These are phyloP conservation scores for Harpalus rufipes DNA, from an alignment of 2,888 invertebrate genomes.

Conservation along the genomic window DNA sequence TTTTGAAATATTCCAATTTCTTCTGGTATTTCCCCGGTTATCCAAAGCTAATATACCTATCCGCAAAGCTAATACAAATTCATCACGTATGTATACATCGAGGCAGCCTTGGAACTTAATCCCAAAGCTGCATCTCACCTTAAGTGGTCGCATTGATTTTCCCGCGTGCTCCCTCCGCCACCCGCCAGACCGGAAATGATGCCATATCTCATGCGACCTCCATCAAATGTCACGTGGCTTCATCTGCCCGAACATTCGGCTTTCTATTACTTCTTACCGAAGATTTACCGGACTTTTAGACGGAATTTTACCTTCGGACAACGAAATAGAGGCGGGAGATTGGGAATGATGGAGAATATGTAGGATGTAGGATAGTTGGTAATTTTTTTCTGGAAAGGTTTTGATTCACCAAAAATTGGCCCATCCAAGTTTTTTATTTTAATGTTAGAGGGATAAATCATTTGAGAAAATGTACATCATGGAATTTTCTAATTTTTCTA, in stretches of 20 bases:
- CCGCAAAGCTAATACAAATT: conserved; percentile 15
- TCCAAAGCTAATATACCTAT: too few relatives aligned
- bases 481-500: too few relatives aligned
- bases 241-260: not conserved
- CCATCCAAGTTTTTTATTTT: too few relatives aligned
- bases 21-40: too few relatives aligned
- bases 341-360: too few relatives aligned
- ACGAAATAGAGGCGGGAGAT: too few relatives aligned
- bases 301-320: conserved; percentile 1
- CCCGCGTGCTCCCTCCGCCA: not conserved
- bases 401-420: too few relatives aligned
- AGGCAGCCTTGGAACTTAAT: conserved; percentile 21
- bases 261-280: conserved; percentile 19
- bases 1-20: too few relatives aligned
- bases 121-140: conserved; percentile 21
- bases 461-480: too few relatives aligned
- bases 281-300: conserved; percentile 12
- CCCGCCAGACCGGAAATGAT: not conserved
- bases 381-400: too few relatives aligned
- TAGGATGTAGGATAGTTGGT: too few relatives aligned
- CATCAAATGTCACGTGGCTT: conserved; percentile 2
- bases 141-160: conserved; percentile 50
- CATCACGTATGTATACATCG: conserved; percentile 30
- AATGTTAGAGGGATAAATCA: too few relatives aligned
- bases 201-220: conserved; percentile 36